A percentile compares a stretch with the other conserved stretches of the same genome.
Evolutionary conservation across 2,888 invertebrate genomes (phyloP).

Genomic region (Rhagium mordax): DNA sequence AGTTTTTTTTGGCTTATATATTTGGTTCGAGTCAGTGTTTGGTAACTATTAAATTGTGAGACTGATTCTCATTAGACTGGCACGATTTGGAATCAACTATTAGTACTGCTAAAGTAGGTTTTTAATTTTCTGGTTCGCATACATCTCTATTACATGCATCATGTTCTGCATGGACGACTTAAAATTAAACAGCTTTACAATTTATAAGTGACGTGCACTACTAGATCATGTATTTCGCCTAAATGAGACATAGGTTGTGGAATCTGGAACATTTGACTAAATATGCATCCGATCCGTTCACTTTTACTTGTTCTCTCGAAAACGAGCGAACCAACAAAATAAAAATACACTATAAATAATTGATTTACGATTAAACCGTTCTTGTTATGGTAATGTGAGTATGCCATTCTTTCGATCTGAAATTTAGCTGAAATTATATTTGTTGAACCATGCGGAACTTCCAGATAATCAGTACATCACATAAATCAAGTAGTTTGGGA

Average conservation of each 20-base stretch:
- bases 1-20: too few relatives aligned
- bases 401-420: conserved; percentile 38
- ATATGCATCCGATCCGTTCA: neutral
- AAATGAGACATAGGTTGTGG: neutral
- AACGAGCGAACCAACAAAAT: conserved; percentile 1
- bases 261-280: neutral
- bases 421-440: conserved; percentile 55
- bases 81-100: too few relatives aligned
- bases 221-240: neutral
- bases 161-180: neutral
- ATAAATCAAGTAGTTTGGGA: conserved; percentile 55
- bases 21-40: too few relatives aligned
- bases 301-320: neutral
- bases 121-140: neutral
- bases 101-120: neutral
- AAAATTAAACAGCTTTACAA: neutral
- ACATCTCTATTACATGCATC: neutral
- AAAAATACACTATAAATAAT: conserved; percentile 27
- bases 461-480: conserved; percentile 52
- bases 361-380: conserved; percentile 30
- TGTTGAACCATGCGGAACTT: conserved; percentile 54
- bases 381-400: conserved; percentile 29
- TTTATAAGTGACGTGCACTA: neutral
- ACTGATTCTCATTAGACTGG: too few relatives aligned
- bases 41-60: too few relatives aligned